Base-by-base conservation (phyloP, 2,888 invertebrate species). In the Pantelozetes paolii region DNA sequence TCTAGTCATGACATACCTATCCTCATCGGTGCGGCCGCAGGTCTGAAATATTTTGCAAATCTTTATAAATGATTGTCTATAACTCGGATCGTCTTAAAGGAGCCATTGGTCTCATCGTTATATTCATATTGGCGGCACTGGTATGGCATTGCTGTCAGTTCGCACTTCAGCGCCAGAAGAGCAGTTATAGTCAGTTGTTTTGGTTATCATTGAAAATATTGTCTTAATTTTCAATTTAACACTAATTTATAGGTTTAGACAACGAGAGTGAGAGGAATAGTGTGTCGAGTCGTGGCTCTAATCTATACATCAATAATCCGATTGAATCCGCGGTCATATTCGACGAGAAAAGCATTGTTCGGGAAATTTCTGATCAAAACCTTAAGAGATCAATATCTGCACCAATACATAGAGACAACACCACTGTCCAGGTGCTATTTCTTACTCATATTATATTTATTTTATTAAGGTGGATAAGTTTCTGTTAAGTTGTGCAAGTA, bases 121-220 rank as follows among this genome's bases (percentile, higher is more conserved):
- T 78, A 9, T 74, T 78, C 23, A 71, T 77, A 71, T 48, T 67
- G 15, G 76, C 76, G 28, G 57, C 77, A 15, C 54, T 78, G n/a
- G 70, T 76, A 13, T 78, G 78, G 78, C 75, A 76, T 54, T 78
- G 77, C 72, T 78, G 77, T 50, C 72, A 71, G 57, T 71, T 74
- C 23, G 75, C 69, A 48, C 45, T 73, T 28, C 74, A 74, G 57
- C 74, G 75, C 6, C 74, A 76, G 5, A 78, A 78, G 75, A 73
- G 50, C 18, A 75, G 73, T 67, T 78, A 76, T 20, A 75, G 77
- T 78, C 71, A 77, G 76, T 18, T 62, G 18, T 20, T 3, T 62
- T 36, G 11, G 5, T 36, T 5, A 30, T 62, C 3, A 32, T 20
- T 30, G 30, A 32, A 9, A 62, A 5, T 18, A 20, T 5, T 9